Evolutionary conservation across 2,797 vertebrate genomes (phyloP).

Genomic region (Periparus ater): DNA sequence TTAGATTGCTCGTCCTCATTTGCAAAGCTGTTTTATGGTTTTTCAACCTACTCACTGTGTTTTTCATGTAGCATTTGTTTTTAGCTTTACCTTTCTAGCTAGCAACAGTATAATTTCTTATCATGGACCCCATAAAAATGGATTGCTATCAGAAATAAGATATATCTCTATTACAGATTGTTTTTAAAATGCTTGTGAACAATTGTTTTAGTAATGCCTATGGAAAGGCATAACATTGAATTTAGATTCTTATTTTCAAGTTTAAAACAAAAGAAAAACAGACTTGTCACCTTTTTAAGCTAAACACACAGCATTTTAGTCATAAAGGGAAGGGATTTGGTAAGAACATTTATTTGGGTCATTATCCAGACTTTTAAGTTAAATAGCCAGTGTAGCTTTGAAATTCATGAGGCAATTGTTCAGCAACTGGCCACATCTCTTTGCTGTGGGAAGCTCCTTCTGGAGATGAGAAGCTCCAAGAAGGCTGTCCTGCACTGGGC

Average conservation of each 20-base stretch:
- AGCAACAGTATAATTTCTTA: not conserved
- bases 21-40: not conserved
- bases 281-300: not conserved
- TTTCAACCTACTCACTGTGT: not conserved
- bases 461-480: not conserved
- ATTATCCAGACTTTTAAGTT: not conserved
- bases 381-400: not conserved
- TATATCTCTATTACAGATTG: not conserved
- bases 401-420: not conserved
- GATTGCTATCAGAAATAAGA: not conserved
- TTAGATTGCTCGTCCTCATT: not conserved
- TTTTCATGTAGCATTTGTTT: not conserved
- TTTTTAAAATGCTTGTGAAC: not conserved
- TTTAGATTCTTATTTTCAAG: not conserved
- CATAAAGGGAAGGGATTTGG: not conserved
- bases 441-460: not conserved
- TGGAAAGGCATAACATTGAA: not conserved
- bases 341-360: not conserved
- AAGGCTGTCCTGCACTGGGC: not conserved
- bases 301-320: not conserved
- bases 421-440: not conserved
- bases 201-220: not conserved
- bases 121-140: not conserved
- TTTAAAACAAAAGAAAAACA: not conserved
- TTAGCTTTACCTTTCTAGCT: not conserved